Conservation (phyloP, 1,140 invertebrate species). For the Coptotermes formosanus region DNA sequence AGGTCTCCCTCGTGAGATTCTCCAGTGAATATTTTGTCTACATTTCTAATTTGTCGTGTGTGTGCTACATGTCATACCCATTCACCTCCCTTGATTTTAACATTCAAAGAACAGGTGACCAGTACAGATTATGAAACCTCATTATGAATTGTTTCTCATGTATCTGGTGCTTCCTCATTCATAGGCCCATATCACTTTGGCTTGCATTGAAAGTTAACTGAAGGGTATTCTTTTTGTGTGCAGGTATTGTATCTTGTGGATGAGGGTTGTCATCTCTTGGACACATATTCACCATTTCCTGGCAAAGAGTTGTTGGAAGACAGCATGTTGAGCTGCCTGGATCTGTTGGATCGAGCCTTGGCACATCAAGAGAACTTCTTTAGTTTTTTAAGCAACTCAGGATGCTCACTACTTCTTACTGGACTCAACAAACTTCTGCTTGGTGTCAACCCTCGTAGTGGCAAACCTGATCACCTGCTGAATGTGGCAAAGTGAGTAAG, state of each 20-base stretch:
- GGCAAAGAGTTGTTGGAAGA: constrained; percentile 69
- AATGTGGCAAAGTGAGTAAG: constrained; percentile 69
- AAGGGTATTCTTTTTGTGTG: constrained; percentile 36
- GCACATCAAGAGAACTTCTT: constrained; percentile 67
- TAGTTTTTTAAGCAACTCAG: constrained; percentile 52
- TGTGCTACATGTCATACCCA: too few relatives aligned
- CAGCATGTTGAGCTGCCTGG: constrained; percentile 64
- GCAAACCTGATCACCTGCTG: constrained; percentile 75
- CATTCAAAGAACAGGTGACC: too few relatives aligned
- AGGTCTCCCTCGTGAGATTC: too few relatives aligned
- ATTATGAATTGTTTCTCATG: too few relatives aligned
- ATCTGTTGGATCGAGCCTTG: constrained; percentile 63
- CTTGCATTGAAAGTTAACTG: too few relatives aligned
- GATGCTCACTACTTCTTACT: constrained; percentile 63
- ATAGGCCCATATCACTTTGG: too few relatives aligned
- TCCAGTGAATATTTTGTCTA: too few relatives aligned
- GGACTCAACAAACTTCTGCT: constrained; percentile 78
- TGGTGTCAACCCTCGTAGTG: constrained; percentile 73
- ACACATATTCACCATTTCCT: constrained; percentile 64
- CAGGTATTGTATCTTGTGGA: constrained; percentile 74
- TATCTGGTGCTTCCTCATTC: too few relatives aligned
- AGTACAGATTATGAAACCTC: too few relatives aligned
- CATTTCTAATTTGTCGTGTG: too few relatives aligned
- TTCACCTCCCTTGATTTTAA: too few relatives aligned
- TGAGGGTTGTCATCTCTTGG: constrained; percentile 70